phyloP scores from a whole-genome alignment of 2,113 vertebrate species.

The Peromyscus californicus region DNA sequence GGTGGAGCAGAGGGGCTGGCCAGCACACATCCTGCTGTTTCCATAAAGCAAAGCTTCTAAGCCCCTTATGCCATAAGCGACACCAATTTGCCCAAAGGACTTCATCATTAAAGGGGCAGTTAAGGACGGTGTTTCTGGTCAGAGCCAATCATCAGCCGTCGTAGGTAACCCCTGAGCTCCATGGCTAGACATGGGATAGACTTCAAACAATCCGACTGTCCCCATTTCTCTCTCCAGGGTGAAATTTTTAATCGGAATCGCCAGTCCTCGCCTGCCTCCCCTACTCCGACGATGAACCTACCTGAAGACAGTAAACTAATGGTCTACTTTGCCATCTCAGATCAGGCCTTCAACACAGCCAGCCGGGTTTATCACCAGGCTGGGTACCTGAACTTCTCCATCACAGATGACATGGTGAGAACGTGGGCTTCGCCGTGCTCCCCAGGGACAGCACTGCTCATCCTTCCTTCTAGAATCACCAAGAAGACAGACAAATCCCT shows the following conservation, averaged over 20 bases:
- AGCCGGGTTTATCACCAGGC: constrained; percentile 80
- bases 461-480: not conserved
- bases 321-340: constrained; percentile 89
- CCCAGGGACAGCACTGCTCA: not conserved
- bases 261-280: constrained; percentile 62
- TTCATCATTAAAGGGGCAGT: not conserved
- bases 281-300: constrained; percentile 72
- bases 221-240: constrained; percentile 81
- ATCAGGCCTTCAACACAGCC: constrained; percentile 89
- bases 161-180: not conserved
- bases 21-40: not conserved
- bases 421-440: not conserved
- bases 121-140: not conserved
- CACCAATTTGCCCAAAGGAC: not conserved
- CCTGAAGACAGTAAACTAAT: constrained; percentile 82
- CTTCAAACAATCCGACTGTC: not conserved
- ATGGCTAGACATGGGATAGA: not conserved
- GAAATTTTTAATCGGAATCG: constrained; percentile 85
- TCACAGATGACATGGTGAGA: constrained; percentile 88
- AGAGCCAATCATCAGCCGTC: fast-evolving
- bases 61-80: not conserved
- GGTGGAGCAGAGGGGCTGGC: not conserved
- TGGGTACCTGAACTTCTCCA: constrained; percentile 77
- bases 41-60: not conserved
- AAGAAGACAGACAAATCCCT: not conserved